Base-by-base conservation (phyloP, 1,140 invertebrate species). In the Saccostrea glomerata region DNA sequence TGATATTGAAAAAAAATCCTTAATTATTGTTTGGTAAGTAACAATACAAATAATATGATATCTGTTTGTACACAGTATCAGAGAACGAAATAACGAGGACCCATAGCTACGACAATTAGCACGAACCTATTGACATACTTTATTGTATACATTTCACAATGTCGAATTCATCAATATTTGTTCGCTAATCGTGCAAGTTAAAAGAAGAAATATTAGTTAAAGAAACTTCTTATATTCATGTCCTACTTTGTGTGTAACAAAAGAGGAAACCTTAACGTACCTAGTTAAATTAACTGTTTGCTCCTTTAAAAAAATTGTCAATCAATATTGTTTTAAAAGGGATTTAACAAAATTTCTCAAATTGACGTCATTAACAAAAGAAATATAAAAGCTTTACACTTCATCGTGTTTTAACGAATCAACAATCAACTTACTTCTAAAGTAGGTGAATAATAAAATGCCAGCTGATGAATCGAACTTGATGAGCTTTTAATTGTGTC, bases 401-500 rank as follows among this genome's bases (percentile, higher is more conserved):
- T 77, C 15, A 36, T 36, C 13, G 25, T 77, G 70, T 77, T 36
- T 30, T 77, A 77, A 36, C 25, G 30, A 77, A 77, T 25, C 70
- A 77, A 77, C 25, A 30, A 77, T 30, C 70, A 77, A 36, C 30
- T 23, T n/a, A 77, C 15, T 77, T 40, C 15, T 30, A 36, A 77
- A 25, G 25, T 15, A 77, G 23, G 23, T 36, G 70, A 77, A 77
- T 77, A 77, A 77, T 77, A 30, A 77, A 77, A 77, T 77, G 70
- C 25, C 70, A 30, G 70, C 30, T 77, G 9, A 77, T 77, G 70
- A 77, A 77, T 30, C 70, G 70, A 77, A 63, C 58, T 63, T 63
- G 5, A 63, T 63, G 58, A 77, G 70, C 70, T 77, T 30, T 77
- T 77, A 77, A 77, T 30, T 77, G 30, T 77, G 70, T 77, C 70